phyloP scores from a whole-genome alignment of 2,113 vertebrate species.

The Brachyhypopomus gauderio region DNA sequence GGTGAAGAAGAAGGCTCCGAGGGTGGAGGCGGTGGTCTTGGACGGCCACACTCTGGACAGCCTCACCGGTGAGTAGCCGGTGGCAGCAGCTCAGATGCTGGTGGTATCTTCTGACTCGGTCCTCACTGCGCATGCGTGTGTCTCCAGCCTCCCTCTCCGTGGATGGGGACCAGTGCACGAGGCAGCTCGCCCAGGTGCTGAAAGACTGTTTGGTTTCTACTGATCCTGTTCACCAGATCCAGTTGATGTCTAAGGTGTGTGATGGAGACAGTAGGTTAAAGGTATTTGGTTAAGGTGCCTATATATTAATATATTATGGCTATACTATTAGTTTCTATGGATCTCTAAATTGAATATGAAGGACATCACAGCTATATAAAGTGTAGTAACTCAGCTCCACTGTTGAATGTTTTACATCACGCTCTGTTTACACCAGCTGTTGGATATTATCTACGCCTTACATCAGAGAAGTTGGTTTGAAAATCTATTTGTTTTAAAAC shows the following conservation, averaged over 20 bases:
- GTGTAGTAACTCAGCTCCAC: no score
- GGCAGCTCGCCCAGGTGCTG: slow-evolving; percentile 80
- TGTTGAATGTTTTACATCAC: no score
- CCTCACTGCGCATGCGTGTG: slow-evolving; percentile 9
- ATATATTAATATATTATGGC: not conserved
- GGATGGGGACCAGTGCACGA: slow-evolving; percentile 68
- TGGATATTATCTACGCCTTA: no score
- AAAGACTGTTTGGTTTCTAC: slow-evolving; percentile 76
- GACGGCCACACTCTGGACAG: slow-evolving; percentile 74
- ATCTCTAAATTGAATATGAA: no score
- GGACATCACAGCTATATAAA: no score
- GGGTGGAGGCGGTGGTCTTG: slow-evolving; percentile 79
- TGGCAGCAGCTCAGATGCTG: not conserved
- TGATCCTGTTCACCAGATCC: slow-evolving; percentile 89
- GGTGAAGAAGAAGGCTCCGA: slow-evolving; percentile 87
- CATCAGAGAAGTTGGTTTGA: no score
- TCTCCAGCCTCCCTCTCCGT: slow-evolving; percentile 72
- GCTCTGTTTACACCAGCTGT: no score
- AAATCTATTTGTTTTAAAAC: no score
- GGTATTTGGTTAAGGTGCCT: not conserved
- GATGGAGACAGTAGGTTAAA: not conserved
- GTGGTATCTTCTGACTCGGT: not conserved
- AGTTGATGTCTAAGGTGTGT: slow-evolving; percentile 84
- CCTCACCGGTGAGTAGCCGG: slow-evolving; percentile 77
- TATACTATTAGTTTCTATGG: no score